phyloP scores from a whole-genome alignment of 2,888 invertebrate genomes.

The Xestia ashworthii region DNA sequence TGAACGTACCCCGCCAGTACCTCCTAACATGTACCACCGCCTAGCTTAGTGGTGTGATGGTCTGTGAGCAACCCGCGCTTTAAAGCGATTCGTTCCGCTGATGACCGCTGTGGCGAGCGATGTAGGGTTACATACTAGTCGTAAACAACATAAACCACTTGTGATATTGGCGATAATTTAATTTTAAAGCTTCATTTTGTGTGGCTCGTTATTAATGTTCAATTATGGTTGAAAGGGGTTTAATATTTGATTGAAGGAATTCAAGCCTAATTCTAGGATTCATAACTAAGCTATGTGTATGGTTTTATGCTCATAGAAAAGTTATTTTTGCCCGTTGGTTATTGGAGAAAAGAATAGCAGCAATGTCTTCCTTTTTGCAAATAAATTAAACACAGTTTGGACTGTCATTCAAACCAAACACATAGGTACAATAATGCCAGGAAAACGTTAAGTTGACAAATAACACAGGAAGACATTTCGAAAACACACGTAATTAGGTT shows the following conservation, averaged over 20 bases:
- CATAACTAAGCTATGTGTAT: not conserved
- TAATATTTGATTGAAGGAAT: not conserved
- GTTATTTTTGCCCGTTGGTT: not conserved
- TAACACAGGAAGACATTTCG: not conserved
- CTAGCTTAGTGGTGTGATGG: slow-evolving; percentile 57
- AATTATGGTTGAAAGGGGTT: not conserved
- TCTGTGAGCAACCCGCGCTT: slow-evolving; percentile 64
- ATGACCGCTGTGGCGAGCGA: slow-evolving; percentile 71
- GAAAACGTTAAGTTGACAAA: not conserved
- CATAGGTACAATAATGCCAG: not conserved
- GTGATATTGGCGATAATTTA: slow-evolving; percentile 33
- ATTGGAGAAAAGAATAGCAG: not conserved
- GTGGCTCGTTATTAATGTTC: not conserved
- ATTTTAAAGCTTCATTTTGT: slow-evolving; percentile 50
- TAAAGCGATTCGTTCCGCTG: slow-evolving; percentile 77
- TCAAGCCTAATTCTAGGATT: not conserved
- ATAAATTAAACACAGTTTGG: not conserved
- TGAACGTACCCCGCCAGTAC: not conserved
- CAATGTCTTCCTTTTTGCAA: not conserved
- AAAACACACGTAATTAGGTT: not conserved
- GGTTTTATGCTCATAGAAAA: not conserved
- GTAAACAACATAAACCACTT: slow-evolving; percentile 49
- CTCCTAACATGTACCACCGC: slow-evolving; percentile 52
- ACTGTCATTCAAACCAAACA: not conserved
- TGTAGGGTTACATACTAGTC: slow-evolving; percentile 51